These are phyloP conservation scores for Alviniconcha marisindica DNA, from an alignment of 1,140 invertebrate genomes.

Conservation along the genomic window DNA sequence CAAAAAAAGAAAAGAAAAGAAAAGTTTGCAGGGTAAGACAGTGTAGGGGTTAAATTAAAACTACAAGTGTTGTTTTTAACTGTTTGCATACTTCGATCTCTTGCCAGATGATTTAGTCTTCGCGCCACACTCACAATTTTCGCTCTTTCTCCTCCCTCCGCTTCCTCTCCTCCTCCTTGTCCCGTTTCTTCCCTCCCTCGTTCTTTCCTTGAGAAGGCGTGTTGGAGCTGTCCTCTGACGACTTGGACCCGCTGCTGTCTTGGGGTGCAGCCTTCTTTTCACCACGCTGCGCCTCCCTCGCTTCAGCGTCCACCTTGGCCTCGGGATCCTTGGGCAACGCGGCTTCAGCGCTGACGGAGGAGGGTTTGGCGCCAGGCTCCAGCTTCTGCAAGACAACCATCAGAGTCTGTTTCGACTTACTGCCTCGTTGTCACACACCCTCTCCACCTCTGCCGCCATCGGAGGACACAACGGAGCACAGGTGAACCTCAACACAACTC, in stretches of 20 bases:
- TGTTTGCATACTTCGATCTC: no score
- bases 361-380: not conserved
- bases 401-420: slow-evolving; percentile 22
- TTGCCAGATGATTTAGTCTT: no score
- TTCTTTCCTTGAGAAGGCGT: not conserved
- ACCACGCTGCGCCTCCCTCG: not conserved
- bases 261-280: slow-evolving; percentile 28
- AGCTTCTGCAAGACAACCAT: slow-evolving; percentile 28
- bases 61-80: no score
- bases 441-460: not conserved
- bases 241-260: slow-evolving; percentile 13
- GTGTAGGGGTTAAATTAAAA: no score
- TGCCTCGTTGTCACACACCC: not conserved
- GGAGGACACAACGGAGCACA: not conserved
- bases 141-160: slow-evolving; percentile 74
- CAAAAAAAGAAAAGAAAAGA: no score
- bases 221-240: not conserved
- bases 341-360: not conserved
- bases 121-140: slow-evolving; percentile 37
- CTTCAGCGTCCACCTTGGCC: not conserved
- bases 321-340: not conserved
- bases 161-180: slow-evolving; percentile 71
- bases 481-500: not conserved
- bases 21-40: no score
- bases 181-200: slow-evolving; percentile 41